Evolutionary conservation across 2,888 invertebrate species (phyloP), one percentile per base, ranked within the genome.

Genomic region (Ametastegia equiseti): DNA sequence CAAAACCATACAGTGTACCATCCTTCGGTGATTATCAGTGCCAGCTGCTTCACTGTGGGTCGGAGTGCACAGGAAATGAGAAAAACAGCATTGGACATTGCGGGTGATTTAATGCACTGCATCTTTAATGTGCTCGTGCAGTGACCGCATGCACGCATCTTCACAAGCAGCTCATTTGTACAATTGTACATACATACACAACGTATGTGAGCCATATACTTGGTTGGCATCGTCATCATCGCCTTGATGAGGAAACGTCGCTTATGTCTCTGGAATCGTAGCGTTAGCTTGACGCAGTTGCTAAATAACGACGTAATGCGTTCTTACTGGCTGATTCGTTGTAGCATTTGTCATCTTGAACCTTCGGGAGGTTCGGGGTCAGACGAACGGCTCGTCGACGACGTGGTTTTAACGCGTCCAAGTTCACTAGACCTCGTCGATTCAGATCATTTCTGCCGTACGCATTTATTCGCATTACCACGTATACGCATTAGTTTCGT

Each of bases 271-370:
- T 36, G 33, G 71, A 71, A 71, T 27, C 47, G 30, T 71, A 4
- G 19, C 27, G 27, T 71, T 36, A 36, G n/a, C 39, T 42, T 15
- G 75, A 36, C 54, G 75, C 36, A 36, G 50, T 42, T 54, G 54
- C 15, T 57, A 75, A 75, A 75, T 75, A 54, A 75, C 33, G 11
- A 75, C 54, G 50, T 45, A 57, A 57, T 54, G 6, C 27, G 36
- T 42, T 50, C 36, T 75, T 36, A 75, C 54, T 75, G 75, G 75
- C 19, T 57, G 50, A 36, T 54, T 75, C 23, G 75, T 75, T 75
- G 75, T n/a, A 15, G 65, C 19, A 67, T 67, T 67, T 67, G 39
- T 67, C 65, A 67, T 67, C 65, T 11, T 67, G 65, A 67, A 67
- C 65, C 39, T 67, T 19, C 19, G 19, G 36, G 39, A 36, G 19